Conservation (phyloP, 1,140 invertebrate genomes). For the Bombus balteatus region DNA sequence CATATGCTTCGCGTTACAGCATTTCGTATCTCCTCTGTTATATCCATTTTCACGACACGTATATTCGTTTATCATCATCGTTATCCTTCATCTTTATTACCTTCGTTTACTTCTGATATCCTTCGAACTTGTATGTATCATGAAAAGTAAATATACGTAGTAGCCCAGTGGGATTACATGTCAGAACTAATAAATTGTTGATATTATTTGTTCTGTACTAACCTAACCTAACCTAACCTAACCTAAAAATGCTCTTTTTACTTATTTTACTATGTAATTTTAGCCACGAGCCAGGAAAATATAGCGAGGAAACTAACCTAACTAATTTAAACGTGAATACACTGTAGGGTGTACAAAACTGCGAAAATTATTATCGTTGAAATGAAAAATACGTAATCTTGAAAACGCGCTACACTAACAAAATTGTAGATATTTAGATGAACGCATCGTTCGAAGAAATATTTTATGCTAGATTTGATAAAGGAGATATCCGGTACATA, state of each 20-base stretch:
- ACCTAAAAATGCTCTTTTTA: too few relatives aligned
- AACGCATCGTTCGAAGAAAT: neutral
- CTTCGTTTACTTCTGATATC: neutral
- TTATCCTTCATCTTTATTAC: neutral
- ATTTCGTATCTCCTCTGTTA: neutral
- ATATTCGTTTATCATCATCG: constrained; percentile 13
- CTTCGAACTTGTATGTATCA: neutral
- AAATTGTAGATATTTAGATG: neutral
- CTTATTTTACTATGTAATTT: too few relatives aligned
- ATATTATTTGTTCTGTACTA: too few relatives aligned
- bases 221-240: too few relatives aligned
- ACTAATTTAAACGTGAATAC: too few relatives aligned
- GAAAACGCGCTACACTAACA: neutral
- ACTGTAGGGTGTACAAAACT: too few relatives aligned
- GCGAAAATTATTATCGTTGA: too few relatives aligned
- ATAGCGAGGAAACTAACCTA: too few relatives aligned
- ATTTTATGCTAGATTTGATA: neutral
- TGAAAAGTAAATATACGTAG: constrained; percentile 9
- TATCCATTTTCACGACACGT: neutral
- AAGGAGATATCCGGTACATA: neutral
- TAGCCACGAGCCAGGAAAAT: too few relatives aligned
- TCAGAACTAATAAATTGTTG: constrained; percentile 2
- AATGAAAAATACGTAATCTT: neutral
- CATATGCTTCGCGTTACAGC: neutral
- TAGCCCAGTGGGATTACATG: neutral